These are phyloP conservation scores for Rhimphoctona megacephalus DNA, from an alignment of 2,888 invertebrate species.

Conservation along the genomic window DNA sequence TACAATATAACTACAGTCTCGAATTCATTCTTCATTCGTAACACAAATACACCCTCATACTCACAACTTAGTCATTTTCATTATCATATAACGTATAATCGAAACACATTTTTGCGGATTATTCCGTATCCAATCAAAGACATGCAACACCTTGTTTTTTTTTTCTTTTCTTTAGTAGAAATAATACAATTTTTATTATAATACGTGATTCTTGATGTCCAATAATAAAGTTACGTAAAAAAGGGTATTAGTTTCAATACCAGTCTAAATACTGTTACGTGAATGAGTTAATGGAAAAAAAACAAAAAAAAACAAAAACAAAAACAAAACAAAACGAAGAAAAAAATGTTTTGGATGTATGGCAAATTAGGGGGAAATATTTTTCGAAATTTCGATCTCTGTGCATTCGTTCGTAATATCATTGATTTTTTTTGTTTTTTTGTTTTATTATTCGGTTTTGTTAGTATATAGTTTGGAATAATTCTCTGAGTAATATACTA, in stretches of 20 bases:
- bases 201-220: slow-evolving; percentile 43
- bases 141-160: slow-evolving; percentile 13
- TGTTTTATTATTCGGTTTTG: slow-evolving; percentile 44
- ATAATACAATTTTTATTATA: slow-evolving; percentile 45
- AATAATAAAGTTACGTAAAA: slow-evolving; percentile 32
- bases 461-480: slow-evolving; percentile 62
- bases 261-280: slow-evolving; percentile 60
- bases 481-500: slow-evolving; percentile 68
- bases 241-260: slow-evolving; percentile 31
- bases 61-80: slow-evolving; percentile 50
- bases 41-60: slow-evolving; percentile 57
- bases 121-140: slow-evolving; percentile 14
- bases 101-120: slow-evolving; percentile 33
- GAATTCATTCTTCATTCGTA: slow-evolving; percentile 67
- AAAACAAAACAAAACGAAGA: slow-evolving; percentile 43
- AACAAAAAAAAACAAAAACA: too few relatives aligned
- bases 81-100: slow-evolving; percentile 26
- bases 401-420: slow-evolving; percentile 59
- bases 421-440: slow-evolving; percentile 36
- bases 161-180: slow-evolving; percentile 20
- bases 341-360: slow-evolving; percentile 34
- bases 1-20: slow-evolving; percentile 77
- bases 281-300: slow-evolving; percentile 37
- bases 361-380: slow-evolving; percentile 58
- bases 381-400: slow-evolving; percentile 55